Base-by-base conservation (phyloP, 2,797 vertebrate species). In the Xerus rutilus region DNA sequence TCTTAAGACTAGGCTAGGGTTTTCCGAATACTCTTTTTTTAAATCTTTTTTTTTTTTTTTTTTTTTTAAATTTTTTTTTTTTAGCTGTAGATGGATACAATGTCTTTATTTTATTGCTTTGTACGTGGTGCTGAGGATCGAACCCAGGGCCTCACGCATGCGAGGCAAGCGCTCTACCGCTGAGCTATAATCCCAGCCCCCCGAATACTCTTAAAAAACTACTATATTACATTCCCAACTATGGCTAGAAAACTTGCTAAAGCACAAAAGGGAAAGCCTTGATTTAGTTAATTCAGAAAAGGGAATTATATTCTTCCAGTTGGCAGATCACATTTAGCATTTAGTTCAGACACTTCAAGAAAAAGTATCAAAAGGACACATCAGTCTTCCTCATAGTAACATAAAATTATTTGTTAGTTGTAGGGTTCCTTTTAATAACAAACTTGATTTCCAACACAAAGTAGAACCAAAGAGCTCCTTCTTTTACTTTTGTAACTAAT, bases 251-350 rank as follows among this genome's bases (percentile, higher is more conserved):
- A 94, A 79, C 35, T 85, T 81, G 39, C 62, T 76, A 59, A 52
- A 86, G 90, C 47, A 93, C 83, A 64, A 88, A 92, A 67, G 54
- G 18, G 57, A 93, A 91, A 94, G 54, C 77, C 2, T 35, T 90
- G 70, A 86, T 77, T 91, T 93, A 89, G 23, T 88, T 89, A 94
- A 90, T 67, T 93, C 17, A 93, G 39, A 49, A 91, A 93, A 94
- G 45, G n/a, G 72, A 94, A 97, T 79, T 74, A 67, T 30, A 79
- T 45, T 89, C 52, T 96, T 93, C 43, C 25, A 95, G 12, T 20
- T 92, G 69, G 94, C 59, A 92, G 43, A 88, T 57, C 30, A 88
- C 12, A 90, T 45, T 65, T 87, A 91, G 73, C 64, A 92, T 45
- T 97, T 20, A 90, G 64, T 21, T 92, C 32, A 91, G 88, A 94